Conservation (phyloP, 23 tunicate genomes). For the Ascidia mentula region DNA sequence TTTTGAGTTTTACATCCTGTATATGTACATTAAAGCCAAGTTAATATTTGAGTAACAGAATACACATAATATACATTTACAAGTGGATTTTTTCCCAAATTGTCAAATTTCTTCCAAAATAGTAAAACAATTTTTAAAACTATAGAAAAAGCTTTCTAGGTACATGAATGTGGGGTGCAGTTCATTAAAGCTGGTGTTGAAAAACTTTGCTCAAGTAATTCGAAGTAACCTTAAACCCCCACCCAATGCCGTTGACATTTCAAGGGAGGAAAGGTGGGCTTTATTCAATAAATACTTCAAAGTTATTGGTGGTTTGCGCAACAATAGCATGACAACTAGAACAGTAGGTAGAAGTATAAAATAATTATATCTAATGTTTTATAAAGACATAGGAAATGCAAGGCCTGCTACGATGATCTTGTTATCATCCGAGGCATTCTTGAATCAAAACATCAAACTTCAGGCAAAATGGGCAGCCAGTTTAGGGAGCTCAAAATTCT, state of each 20-base stretch:
- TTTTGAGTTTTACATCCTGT: no score
- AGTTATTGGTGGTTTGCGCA: background rate
- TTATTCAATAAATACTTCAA: no score
- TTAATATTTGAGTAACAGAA: no score
- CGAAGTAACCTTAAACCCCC: conserved; percentile 64
- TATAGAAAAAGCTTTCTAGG: no score
- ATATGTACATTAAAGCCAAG: no score
- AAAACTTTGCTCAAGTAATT: conserved; percentile 85
- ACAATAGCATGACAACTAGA: no score
- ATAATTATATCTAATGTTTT: background rate
- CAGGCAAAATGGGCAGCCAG: conserved; percentile 89
- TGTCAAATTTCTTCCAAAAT: no score
- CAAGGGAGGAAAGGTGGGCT: conserved; percentile 84
- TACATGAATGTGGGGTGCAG: conserved; percentile 72
- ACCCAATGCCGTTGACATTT: conserved; percentile 74
- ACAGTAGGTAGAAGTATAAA: no score
- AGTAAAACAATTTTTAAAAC: no score
- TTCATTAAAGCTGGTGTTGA: conserved; percentile 58
- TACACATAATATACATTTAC: no score
- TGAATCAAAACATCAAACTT: conserved; percentile 57
- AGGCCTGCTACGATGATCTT: conserved; percentile 42
- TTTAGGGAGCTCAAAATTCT: conserved; percentile 90
- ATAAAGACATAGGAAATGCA: conserved; percentile 71
- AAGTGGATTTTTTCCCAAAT: no score
- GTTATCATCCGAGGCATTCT: conserved; percentile 27